A percentile compares a stretch with the other conserved stretches of the same genome.
Conservation (phyloP, 2,797 vertebrate genomes). For the Philypnodon macrostomus region DNA sequence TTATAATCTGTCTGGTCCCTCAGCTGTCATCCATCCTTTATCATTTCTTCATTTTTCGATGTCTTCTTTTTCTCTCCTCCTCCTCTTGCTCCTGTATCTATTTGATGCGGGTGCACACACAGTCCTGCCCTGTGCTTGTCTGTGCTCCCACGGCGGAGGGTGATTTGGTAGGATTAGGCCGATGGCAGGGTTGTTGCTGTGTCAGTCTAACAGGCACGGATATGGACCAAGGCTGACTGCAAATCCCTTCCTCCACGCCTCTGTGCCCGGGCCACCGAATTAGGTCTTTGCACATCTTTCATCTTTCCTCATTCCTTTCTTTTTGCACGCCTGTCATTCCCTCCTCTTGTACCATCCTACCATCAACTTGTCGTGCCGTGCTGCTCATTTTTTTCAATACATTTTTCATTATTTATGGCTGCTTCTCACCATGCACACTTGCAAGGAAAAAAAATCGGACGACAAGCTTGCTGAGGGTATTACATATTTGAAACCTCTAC, state of each 20-base stretch:
- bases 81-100: constrained; percentile 21
- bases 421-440: constrained; percentile 6
- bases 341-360: constrained; percentile 21
- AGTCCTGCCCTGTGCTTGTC: constrained; percentile 49
- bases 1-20: constrained; percentile 26
- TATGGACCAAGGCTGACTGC: constrained; percentile 70
- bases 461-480: constrained; percentile 11
- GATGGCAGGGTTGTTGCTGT: constrained; percentile 70
- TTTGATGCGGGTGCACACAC: constrained; percentile 45
- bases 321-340: constrained; percentile 17
- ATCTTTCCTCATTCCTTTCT: constrained; percentile 41
- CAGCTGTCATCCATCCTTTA: constrained; percentile 26
- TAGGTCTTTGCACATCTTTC: constrained; percentile 50
- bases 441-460: constrained; percentile 2
- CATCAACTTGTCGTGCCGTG: constrained; percentile 2
- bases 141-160: constrained; percentile 57
- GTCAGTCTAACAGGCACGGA: constrained; percentile 71
- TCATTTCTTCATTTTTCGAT: constrained; percentile 16
- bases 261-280: constrained; percentile 58
- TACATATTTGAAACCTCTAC: constrained; percentile 29
- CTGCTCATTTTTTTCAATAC: constrained; percentile 11
- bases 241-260: constrained; percentile 71
- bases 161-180: constrained; percentile 72
- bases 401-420: constrained; percentile 21
- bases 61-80: constrained; percentile 12